phyloP scores from a whole-genome alignment of 2,113 vertebrate genomes.

The Corythoichthys intestinalis region DNA sequence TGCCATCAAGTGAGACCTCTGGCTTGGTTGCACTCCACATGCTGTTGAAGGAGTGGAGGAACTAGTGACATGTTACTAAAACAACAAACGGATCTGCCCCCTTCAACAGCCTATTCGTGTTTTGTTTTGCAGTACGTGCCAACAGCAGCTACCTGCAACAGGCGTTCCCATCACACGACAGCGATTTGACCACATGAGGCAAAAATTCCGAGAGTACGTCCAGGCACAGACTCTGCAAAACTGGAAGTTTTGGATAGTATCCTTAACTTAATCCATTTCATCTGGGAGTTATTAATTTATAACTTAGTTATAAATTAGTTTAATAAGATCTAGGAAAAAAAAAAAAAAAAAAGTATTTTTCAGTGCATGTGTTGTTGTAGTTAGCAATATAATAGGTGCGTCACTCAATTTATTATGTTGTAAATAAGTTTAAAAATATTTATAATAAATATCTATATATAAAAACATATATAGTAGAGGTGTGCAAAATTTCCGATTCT shows the following conservation, averaged over 20 bases:
- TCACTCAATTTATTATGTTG: no score
- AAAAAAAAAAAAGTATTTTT: not conserved
- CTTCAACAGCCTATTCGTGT: not conserved
- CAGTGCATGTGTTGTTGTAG: no score
- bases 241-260: slow-evolving; percentile 99
- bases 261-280: slow-evolving; percentile 54
- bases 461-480: no score
- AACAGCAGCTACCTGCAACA: slow-evolving; percentile 91
- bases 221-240: slow-evolving; percentile 85
- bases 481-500: no score
- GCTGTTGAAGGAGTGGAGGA: not conserved
- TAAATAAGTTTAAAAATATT: no score
- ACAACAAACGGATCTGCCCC: no score
- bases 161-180: slow-evolving; percentile 93
- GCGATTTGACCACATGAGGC: slow-evolving; percentile 91
- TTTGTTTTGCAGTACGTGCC: slow-evolving; percentile 76
- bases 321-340: not conserved
- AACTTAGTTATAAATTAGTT: not conserved
- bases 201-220: slow-evolving; percentile 89
- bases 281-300: no score
- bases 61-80: not conserved
- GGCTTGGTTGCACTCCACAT: not conserved
- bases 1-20: slow-evolving; percentile 82
- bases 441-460: no score
- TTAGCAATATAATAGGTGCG: no score